These are phyloP conservation scores for Nephila pilipes DNA, from an alignment of 1,140 invertebrate genomes.

Conservation along the genomic window DNA sequence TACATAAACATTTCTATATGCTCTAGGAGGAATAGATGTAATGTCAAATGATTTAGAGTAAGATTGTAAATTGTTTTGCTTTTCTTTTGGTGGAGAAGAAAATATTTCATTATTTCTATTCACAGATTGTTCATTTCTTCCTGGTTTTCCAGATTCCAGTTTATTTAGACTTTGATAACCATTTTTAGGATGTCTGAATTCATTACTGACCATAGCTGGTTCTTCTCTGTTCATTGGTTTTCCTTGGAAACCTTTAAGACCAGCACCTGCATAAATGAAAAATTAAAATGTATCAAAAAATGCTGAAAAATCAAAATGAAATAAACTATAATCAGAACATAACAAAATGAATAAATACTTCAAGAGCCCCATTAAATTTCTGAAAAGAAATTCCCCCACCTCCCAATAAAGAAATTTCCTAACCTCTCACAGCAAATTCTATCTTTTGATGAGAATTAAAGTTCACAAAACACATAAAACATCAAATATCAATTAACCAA, in stretches of 20 bases:
- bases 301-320: too few relatives aligned
- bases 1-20: conserved; percentile 75
- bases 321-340: too few relatives aligned
- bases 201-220: background rate
- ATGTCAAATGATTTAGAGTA: background rate
- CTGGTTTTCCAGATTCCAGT: background rate
- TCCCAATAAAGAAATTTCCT: too few relatives aligned
- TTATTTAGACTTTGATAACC: background rate
- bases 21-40: conserved; percentile 52
- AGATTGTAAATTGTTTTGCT: background rate
- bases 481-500: too few relatives aligned
- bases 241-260: conserved; percentile 33
- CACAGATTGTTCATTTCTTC: background rate
- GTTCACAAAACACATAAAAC: too few relatives aligned
- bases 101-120: background rate
- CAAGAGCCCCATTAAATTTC: too few relatives aligned
- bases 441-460: too few relatives aligned
- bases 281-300: too few relatives aligned
- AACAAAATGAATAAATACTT: too few relatives aligned
- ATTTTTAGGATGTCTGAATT: background rate
- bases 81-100: background rate
- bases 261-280: conserved; percentile 34
- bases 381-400: too few relatives aligned
- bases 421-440: too few relatives aligned
- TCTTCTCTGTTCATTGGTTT: background rate